Evolutionary conservation across 2,113 vertebrate species (phyloP), one percentile per base, ranked within the genome.

Genomic region (Chaenogobius annularis): DNA sequence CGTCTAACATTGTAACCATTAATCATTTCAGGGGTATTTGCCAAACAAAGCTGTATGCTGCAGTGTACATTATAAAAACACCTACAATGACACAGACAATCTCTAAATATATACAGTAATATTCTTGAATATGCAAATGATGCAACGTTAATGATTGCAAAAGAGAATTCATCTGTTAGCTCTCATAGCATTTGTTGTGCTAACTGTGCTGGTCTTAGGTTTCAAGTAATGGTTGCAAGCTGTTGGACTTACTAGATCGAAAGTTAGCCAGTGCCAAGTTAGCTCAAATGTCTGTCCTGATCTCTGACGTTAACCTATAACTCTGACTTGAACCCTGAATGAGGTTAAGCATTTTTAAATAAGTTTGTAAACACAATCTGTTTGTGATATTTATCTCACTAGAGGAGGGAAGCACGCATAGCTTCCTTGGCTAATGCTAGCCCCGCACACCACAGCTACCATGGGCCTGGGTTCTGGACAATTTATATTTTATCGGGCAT

Each of bases 371-470:
- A 35, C 62, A n/a, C 19, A 5, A 48, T 35, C 63, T 65, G 62
- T 67, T 59, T 80, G 75, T 67, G 71, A 62, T 58, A 70, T 68
- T 10, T 8, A 23, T 52, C 44, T 7, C 46, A 52, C 66, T 46
- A 55, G 44, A 50, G 52, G 10, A 31, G 59, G 40, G 31, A 8
- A 72, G 63, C 69, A 66, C 69, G 70, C 37, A 52, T 71, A 75
- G 77, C 82, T 54, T 55, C 50, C 11, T 69, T 46, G 63, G 87
- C 88, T 87, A 87, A 73, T 68, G 74, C 37, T 88, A 87, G 84
- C 88, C 70, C 26, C 43, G 62, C 70, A 80, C 50, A 7, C 64
- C 22, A 80, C 68, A 69, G 61, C 74, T 19, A 19, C 19, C 44
- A 50, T 14, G 85, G 84, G 81, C 82, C 85, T 56, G 2, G 61